A percentile compares a stretch with the other conserved stretches of the same genome.
These are phyloP conservation scores for Sternarchorhynchus goeldii DNA, from an alignment of 2,797 vertebrate species.

Conservation along the genomic window DNA sequence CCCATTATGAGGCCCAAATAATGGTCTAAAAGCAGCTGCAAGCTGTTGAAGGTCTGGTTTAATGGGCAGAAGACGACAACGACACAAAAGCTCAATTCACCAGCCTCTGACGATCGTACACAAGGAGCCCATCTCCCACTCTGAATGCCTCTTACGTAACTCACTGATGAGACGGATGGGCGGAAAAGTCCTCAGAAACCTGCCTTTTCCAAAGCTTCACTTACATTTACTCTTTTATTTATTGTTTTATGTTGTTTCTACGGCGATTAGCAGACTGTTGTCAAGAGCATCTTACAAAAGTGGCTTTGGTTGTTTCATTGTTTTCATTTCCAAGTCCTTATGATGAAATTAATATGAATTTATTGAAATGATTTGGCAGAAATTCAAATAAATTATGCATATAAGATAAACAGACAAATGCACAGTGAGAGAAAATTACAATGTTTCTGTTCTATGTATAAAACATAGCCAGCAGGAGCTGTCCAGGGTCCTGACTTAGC, in stretches of 20 bases:
- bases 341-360: background rate
- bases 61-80: conserved; percentile 24
- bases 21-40: conserved; percentile 22
- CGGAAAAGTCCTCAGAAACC: conserved; percentile 45
- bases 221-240: too few relatives aligned
- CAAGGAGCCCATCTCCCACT: conserved; percentile 23
- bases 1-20: conserved; percentile 19
- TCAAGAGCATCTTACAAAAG: too few relatives aligned
- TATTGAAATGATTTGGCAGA: background rate
- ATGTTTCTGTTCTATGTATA: background rate
- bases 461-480: background rate
- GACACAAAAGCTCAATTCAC: conserved; percentile 20
- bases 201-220: background rate
- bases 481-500: conserved; percentile 39
- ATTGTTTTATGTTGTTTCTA: too few relatives aligned
- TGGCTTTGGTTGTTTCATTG: background rate
- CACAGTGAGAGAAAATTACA: background rate
- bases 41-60: conserved; percentile 3
- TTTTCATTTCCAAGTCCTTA: background rate
- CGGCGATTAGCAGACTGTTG: too few relatives aligned
- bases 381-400: background rate
- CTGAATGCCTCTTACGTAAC: conserved; percentile 50
- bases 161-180: conserved; percentile 45
- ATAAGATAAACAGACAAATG: background rate
- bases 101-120: conserved; percentile 35